Evolutionary conservation across 2,888 invertebrate genomes (phyloP).

Genomic region (Stenotaenia linearis): DNA sequence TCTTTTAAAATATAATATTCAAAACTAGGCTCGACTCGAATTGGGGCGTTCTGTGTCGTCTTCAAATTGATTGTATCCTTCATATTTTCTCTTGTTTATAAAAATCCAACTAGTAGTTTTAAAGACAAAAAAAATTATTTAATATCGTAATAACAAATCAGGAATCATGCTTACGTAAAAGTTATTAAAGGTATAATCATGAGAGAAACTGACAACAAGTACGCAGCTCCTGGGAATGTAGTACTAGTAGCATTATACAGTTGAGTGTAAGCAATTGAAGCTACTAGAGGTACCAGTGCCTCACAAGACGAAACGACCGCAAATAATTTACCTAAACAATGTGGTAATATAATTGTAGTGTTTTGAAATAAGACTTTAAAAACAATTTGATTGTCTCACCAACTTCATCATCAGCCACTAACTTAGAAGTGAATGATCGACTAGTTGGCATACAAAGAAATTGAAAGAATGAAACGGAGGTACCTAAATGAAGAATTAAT

Average conservation of each 20-base stretch:
- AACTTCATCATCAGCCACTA: background rate
- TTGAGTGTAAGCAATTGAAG: background rate
- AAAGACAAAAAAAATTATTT: background rate
- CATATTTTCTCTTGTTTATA: background rate
- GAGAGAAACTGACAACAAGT: background rate
- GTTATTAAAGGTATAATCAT: background rate
- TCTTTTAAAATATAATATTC: no score
- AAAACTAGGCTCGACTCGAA: background rate
- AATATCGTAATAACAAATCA: background rate
- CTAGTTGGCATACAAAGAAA: background rate
- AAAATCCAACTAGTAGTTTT: background rate
- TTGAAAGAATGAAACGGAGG: background rate
- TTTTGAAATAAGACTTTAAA: no score
- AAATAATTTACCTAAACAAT: background rate
- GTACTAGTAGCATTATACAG: background rate
- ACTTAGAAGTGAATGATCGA: background rate
- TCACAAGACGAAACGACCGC: background rate
- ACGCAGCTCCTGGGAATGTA: background rate
- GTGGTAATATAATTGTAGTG: background rate
- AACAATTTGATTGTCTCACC: background rate
- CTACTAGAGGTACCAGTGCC: background rate
- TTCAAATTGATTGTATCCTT: background rate
- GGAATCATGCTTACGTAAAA: background rate
- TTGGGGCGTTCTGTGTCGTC: background rate
- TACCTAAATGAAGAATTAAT: background rate